Percentiles rank a stretch among this genome's conserved stretches.
phyloP scores from a whole-genome alignment of 2,113 vertebrate genomes.

The Peucedramus taeniatus region DNA sequence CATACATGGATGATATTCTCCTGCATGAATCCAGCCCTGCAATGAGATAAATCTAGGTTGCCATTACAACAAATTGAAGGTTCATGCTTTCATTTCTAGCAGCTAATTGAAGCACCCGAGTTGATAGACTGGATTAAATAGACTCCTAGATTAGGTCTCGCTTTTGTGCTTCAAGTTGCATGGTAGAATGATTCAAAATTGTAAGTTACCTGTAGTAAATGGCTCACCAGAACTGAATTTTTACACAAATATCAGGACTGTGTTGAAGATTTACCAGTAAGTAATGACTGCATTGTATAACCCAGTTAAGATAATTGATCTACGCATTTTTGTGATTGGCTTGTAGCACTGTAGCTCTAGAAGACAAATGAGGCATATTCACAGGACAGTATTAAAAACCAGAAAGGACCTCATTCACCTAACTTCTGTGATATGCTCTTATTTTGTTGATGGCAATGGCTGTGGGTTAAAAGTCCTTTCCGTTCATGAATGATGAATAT shows the following conservation, averaged over 20 bases:
- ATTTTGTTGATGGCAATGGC: rapidly evolving
- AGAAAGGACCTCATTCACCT: background rate
- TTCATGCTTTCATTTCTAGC: constrained; percentile 18
- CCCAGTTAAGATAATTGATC: background rate
- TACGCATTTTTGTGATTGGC: background rate
- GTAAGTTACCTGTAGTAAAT: background rate
- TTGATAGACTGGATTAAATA: constrained; percentile 36
- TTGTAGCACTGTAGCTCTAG: background rate
- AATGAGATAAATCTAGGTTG: constrained; percentile 8
- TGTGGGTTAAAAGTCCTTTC: background rate
- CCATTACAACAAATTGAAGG: background rate
- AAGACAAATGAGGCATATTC: background rate
- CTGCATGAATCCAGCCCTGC: background rate
- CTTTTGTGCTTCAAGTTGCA: background rate
- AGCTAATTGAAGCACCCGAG: constrained; percentile 21
- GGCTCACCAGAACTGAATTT: background rate
- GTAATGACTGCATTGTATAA: background rate
- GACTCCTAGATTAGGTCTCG: constrained; percentile 3
- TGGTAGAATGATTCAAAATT: constrained; percentile 32
- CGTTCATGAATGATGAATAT: background rate
- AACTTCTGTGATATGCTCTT: background rate
- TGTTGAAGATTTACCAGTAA: background rate
- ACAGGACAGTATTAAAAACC: background rate
- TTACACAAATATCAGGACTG: background rate
- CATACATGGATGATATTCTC: background rate